phyloP scores from a whole-genome alignment of 2,113 vertebrate genomes.

The Natator depressus region DNA sequence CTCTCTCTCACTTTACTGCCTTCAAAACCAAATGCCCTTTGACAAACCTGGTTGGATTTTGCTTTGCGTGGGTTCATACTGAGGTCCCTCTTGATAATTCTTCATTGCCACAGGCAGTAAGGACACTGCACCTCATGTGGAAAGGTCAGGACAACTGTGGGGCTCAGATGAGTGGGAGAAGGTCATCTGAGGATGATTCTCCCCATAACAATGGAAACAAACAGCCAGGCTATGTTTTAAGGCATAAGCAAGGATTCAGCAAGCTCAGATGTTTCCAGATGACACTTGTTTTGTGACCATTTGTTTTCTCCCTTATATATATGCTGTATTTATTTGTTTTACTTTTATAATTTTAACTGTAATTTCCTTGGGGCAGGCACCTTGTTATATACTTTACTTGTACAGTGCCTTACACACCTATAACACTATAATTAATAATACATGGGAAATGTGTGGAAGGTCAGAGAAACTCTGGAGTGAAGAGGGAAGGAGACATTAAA shows the following conservation, averaged over 20 bases:
- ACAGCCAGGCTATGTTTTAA: background rate
- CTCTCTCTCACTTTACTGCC: background rate
- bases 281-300: background rate
- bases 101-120: background rate
- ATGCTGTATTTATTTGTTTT: background rate
- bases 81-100: background rate
- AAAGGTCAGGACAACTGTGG: background rate
- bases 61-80: background rate
- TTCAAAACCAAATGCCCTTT: background rate
- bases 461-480: background rate
- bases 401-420: background rate
- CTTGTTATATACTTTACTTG: background rate
- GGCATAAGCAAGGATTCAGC: no score
- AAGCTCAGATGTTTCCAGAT: background rate
- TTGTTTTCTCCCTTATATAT: background rate
- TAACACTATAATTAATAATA: background rate
- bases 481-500: background rate
- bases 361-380: background rate
- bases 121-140: background rate
- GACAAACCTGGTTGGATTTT: background rate
- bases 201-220: background rate
- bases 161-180: background rate
- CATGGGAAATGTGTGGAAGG: background rate
- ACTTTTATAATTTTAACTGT: background rate
- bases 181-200: background rate